These are phyloP conservation scores for Gasterosteus aculeatus DNA, from an alignment of 2,113 vertebrate genomes.

Conservation along the genomic window DNA sequence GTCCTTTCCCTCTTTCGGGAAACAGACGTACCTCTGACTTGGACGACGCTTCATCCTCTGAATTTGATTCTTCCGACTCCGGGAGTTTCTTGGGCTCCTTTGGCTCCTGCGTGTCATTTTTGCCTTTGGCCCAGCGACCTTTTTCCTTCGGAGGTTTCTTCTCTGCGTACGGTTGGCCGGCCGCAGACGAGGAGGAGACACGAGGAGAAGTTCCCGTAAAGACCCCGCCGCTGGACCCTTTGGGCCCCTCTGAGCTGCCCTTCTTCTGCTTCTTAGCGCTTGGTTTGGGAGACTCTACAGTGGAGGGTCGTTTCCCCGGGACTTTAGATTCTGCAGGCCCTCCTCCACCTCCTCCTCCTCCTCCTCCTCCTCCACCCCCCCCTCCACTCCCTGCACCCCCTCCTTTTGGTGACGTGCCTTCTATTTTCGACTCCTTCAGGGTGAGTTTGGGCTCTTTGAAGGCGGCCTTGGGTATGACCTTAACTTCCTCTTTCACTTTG, in stretches of 20 bases:
- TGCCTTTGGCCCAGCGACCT: constrained; percentile 87
- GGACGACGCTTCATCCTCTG: constrained; percentile 94
- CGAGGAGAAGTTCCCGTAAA: constrained; percentile 89
- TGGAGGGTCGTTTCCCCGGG: constrained; percentile 90
- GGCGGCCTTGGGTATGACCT: constrained; percentile 91
- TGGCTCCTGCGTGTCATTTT: constrained; percentile 86
- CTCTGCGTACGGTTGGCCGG: constrained; percentile 81
- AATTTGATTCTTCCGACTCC: constrained; percentile 94
- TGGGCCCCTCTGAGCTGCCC: constrained; percentile 87
- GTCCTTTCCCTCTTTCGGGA: background rate
- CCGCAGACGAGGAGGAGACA: constrained; percentile 81
- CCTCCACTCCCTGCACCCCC: constrained; percentile 84
- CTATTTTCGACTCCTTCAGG: constrained; percentile 94
- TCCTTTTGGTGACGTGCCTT: constrained; percentile 93
- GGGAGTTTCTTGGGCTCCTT: constrained; percentile 90
- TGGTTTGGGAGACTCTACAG: constrained; percentile 92
- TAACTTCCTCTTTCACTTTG: constrained; percentile 94
- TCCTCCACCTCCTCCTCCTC: constrained; percentile 72
- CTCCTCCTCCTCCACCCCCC: constrained; percentile 77
- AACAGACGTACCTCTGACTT: constrained; percentile 90
- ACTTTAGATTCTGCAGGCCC: constrained; percentile 84
- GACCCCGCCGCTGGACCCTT: constrained; percentile 64
- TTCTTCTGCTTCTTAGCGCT: constrained; percentile 96
- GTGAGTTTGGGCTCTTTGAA: constrained; percentile 98
- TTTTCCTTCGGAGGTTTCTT: constrained; percentile 94